phyloP scores from a whole-genome alignment of 2,797 vertebrate genomes.

The Pterois miles region DNA sequence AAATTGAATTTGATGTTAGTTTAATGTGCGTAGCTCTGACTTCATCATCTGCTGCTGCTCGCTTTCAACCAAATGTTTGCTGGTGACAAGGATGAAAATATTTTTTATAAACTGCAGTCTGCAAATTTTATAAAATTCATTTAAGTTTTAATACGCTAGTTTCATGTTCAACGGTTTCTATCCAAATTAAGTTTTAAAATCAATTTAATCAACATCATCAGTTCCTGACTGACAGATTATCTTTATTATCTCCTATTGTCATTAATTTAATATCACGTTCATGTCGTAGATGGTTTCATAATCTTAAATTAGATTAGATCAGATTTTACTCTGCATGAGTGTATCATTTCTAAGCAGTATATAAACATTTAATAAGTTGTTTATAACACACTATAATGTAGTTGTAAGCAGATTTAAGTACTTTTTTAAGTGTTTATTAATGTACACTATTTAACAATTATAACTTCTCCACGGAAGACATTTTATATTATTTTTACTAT shows the following conservation, averaged over 20 bases:
- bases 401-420: background rate
- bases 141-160: background rate
- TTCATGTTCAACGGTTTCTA: background rate
- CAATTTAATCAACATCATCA: background rate
- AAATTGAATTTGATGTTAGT: background rate
- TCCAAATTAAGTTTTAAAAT: background rate
- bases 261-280: background rate
- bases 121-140: background rate
- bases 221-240: background rate
- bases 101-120: background rate
- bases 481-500: background rate
- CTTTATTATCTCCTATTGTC: background rate
- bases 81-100: background rate
- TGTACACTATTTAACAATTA: background rate
- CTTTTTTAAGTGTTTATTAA: background rate
- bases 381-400: background rate
- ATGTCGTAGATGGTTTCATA: background rate
- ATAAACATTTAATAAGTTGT: background rate
- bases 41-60: background rate
- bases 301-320: background rate
- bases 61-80: background rate
- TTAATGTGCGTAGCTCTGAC: background rate
- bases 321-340: accelerated
- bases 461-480: background rate
- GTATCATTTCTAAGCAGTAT: background rate